A percentile compares a stretch with the other conserved stretches of the same genome.
phyloP scores from a whole-genome alignment of 2,888 invertebrate species.

The Augiades crinisus region DNA sequence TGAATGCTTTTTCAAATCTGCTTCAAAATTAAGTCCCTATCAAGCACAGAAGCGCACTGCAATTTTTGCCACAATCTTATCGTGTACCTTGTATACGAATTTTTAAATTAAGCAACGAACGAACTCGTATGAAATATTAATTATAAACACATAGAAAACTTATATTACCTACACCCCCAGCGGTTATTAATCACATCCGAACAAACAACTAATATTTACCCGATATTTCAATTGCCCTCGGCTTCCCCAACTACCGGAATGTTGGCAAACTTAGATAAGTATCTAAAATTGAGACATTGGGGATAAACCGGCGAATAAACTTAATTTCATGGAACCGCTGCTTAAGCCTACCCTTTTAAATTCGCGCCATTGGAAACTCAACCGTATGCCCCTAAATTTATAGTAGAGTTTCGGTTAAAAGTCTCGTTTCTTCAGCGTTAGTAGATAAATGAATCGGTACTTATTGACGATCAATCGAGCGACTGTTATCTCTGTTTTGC shows the following conservation, averaged over 20 bases:
- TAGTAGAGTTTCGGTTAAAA: conserved; percentile 33
- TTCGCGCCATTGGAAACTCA: conserved; percentile 11
- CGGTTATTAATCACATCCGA: conserved; percentile 13
- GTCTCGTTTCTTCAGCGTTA: conserved; percentile 40
- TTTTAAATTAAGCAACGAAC: no score
- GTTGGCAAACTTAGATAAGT: conserved; percentile 31
- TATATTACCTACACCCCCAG: conserved; percentile 8
- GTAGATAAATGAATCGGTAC: conserved; percentile 74
- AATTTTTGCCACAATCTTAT: no score
- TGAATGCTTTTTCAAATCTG: no score
- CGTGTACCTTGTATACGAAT: no score
- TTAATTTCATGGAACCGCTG: conserved; percentile 43
- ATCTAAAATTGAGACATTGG: conserved; percentile 33
- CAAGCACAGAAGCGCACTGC: no score
- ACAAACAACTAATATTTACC: conserved; percentile 22
- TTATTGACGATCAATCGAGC: conserved; percentile 76
- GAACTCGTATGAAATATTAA: conserved; percentile 8
- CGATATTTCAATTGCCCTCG: conserved; percentile 15
- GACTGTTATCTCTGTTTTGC: conserved; percentile 71
- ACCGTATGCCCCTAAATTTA: conserved; percentile 27
- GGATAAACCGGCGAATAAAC: conserved; percentile 35
- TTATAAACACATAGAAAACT: conserved; percentile 19
- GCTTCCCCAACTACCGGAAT: conserved; percentile 14
- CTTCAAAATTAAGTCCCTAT: no score
- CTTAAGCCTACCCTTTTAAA: conserved; percentile 42